Conservation (phyloP, 1,140 invertebrate genomes). For the Zaprionus inermis region DNA sequence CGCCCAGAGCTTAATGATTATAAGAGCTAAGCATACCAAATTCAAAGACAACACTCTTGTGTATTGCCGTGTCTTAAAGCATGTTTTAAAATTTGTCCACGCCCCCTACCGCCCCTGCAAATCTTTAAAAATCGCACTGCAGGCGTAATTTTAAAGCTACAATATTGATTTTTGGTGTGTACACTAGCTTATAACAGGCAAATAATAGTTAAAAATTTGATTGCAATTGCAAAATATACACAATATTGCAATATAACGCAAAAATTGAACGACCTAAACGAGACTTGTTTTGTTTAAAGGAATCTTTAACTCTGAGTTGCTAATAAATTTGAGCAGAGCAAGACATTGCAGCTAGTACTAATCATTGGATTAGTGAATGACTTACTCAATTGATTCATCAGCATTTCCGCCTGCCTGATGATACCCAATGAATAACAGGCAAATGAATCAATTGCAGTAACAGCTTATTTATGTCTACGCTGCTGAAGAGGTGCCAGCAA, state of each 20-base stretch:
- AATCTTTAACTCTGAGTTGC: too few species aligned
- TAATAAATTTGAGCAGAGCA: too few species aligned
- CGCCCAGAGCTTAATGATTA: background rate
- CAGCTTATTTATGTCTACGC: slow-evolving; percentile 1
- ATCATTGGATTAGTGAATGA: background rate
- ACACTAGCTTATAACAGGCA: fast-evolving
- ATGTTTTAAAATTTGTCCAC: background rate
- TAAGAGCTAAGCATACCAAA: background rate
- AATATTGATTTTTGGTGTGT: too few species aligned
- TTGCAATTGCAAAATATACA: too few species aligned
- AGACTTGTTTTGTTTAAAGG: too few species aligned
- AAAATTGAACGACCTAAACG: too few species aligned
- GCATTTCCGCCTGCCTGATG: background rate
- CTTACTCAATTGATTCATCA: background rate
- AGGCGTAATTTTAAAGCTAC: background rate
- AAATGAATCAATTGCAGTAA: slow-evolving; percentile 10
- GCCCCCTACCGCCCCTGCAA: background rate
- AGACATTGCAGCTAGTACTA: too few species aligned
- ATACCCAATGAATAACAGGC: background rate
- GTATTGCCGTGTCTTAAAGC: background rate
- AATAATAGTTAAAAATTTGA: too few species aligned
- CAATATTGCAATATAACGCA: too few species aligned
- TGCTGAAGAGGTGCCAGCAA: background rate
- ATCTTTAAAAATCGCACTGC: background rate
- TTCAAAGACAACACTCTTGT: background rate